A percentile compares a stretch with the other conserved stretches of the same genome.
Conservation (phyloP, 2,113 vertebrate genomes). For the Gasterosteus aculeatus region DNA sequence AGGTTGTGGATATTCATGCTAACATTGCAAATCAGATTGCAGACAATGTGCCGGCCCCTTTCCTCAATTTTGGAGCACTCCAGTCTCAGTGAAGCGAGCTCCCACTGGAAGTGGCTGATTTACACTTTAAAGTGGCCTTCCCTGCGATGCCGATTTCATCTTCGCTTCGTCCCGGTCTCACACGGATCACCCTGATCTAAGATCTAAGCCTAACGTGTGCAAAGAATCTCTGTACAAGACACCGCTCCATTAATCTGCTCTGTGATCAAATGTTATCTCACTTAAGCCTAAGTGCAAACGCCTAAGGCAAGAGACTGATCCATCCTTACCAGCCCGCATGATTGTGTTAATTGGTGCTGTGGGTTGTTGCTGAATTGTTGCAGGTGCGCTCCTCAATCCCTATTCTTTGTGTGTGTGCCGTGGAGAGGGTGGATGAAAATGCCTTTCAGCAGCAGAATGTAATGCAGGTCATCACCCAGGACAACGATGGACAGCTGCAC, state of each 20-base stretch:
- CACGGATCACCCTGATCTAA: not conserved
- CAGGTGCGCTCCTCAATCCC: conserved; percentile 84
- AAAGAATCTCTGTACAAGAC: conserved; percentile 32
- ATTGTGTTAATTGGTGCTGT: conserved; percentile 58
- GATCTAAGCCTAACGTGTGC: conserved; percentile 6
- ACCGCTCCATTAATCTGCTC: conserved; percentile 20
- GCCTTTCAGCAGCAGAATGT: conserved; percentile 91
- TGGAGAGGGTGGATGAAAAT: conserved; percentile 91
- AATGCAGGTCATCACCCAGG: conserved; percentile 90
- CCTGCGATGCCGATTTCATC: conserved; percentile 48
- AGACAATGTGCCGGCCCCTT: conserved; percentile 70
- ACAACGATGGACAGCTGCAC: conserved; percentile 75
- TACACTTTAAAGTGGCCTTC: conserved; percentile 78
- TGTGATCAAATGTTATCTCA: conserved; percentile 45
- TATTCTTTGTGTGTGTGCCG: conserved; percentile 82
- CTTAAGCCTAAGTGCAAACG: not conserved
- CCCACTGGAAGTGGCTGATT: conserved; percentile 72
- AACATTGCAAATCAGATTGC: conserved; percentile 75
- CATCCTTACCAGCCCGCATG: conserved; percentile 6
- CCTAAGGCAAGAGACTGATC: not conserved
- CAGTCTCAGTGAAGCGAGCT: conserved; percentile 51
- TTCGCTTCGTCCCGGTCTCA: conserved; percentile 35
- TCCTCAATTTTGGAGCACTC: conserved; percentile 56
- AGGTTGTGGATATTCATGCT: conserved; percentile 75
- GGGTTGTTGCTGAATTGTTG: conserved; percentile 60